Base-by-base conservation (phyloP, 2,113 vertebrate genomes). In the Hypomesus transpacificus region DNA sequence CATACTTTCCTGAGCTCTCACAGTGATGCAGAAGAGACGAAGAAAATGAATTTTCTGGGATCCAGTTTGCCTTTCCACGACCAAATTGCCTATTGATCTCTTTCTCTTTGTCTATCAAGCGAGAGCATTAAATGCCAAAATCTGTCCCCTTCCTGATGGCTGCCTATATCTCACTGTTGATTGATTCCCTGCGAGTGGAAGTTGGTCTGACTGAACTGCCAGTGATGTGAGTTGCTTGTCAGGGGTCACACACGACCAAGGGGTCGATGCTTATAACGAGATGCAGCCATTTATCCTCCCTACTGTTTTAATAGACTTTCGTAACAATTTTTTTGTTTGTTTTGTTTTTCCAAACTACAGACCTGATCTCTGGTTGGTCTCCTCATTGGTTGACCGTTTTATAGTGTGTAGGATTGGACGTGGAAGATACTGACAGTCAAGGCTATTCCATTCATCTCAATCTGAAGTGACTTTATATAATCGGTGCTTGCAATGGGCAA, bases 51-150 rank as follows among this genome's bases (percentile, higher is more conserved):
- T 89, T 88, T 84, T 83, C 76, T 77, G 22, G 79, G 75, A 85
- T 86, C 82, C 83, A 80, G 86, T 77, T 76, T 26, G 69, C 78
- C 72, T 84, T 85, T 88, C 80, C 77, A 82, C 76, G 76, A 79
- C 84, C 87, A 87, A 92, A 92, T 92, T 90, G 88, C 75, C 86
- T 92, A 92, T 92, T 89, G 91, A 92, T 91, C 88, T 81, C 75
- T 4, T 67, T 86, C 83, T 84, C 86, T 80, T 85, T 84, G 86
- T 88, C 83, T 85, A 86, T 89, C 82, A 87, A 69, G 73, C 80
- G 79, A 81, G 80, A 87, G 83, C 74, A 82, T 80, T 82, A 82
- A 82, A 74, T 87, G 86, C 85, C 80, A 83, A 82, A 86, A 87
- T 81, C 77, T 78, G 83, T 85, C 82, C 53, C 71, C 17, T 50